Conservation (phyloP, 2,888 invertebrate genomes). For the Rhagophthalmus giganteus region DNA sequence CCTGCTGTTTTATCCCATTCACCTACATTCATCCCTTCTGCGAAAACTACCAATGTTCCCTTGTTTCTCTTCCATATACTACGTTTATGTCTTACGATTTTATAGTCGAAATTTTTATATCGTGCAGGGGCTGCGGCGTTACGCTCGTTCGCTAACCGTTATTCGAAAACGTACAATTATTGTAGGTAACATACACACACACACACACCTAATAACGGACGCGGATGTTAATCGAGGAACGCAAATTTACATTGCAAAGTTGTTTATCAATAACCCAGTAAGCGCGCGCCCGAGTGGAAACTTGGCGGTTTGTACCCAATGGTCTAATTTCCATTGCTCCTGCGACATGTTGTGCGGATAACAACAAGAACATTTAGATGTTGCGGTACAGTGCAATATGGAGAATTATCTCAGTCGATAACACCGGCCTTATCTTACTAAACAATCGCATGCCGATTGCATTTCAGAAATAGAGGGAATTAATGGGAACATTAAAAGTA, state of each 20-base stretch:
- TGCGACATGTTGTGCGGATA: constrained; percentile 21
- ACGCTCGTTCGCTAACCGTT: too few species aligned
- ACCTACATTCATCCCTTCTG: constrained; percentile 12
- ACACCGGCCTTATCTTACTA: constrained; percentile 21
- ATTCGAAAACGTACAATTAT: too few species aligned
- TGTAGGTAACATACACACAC: too few species aligned
- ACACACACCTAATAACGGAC: too few species aligned
- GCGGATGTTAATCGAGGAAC: background rate
- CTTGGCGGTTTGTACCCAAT: constrained; percentile 19
- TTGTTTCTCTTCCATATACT: constrained; percentile 12
- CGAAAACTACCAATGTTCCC: constrained; percentile 12
- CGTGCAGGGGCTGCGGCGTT: background rate
- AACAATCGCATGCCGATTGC: constrained; percentile 25
- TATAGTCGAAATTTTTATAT: background rate
- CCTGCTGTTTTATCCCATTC: constrained; percentile 18
- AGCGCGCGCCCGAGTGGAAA: constrained; percentile 10
- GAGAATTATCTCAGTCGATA: constrained; percentile 28
- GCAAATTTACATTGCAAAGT: constrained; percentile 22
- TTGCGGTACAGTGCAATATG: constrained; percentile 23
- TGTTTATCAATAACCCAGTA: constrained; percentile 25
- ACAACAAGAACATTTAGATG: constrained; percentile 26
- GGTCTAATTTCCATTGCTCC: constrained; percentile 25
- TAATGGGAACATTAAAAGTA: constrained; percentile 17
- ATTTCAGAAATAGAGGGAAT: constrained; percentile 18
- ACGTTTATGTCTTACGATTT: constrained; percentile 9